phyloP scores from a whole-genome alignment of 2,113 vertebrate species.

The Oncorhynchus tshawytscha region DNA sequence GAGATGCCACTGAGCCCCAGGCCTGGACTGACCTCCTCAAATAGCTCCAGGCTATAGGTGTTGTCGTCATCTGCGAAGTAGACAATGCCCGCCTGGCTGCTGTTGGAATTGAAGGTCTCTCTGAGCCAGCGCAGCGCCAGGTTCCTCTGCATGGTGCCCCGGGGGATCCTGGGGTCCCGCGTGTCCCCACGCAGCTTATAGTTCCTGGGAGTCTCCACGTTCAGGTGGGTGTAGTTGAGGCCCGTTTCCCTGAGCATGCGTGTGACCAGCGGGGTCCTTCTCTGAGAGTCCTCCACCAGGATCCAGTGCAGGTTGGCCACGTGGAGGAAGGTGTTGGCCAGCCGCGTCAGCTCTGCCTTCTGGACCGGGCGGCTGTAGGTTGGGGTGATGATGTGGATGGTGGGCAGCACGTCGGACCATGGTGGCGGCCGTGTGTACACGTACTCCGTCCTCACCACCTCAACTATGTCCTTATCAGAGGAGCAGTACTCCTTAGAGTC shows the following conservation, averaged over 20 bases:
- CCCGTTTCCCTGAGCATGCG: conserved; percentile 89
- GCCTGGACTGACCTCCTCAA: conserved; percentile 87
- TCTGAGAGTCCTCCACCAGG: conserved; percentile 93
- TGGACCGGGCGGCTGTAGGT: conserved; percentile 96
- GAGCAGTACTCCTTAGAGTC: conserved; percentile 97
- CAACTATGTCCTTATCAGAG: conserved; percentile 95
- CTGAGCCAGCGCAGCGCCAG: conserved; percentile 93
- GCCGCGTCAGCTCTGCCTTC: conserved; percentile 93
- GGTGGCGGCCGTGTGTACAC: conserved; percentile 95
- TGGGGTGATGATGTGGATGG: conserved; percentile 95
- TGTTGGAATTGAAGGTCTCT: conserved; percentile 91
- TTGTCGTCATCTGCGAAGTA: conserved; percentile 98
- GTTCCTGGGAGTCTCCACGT: conserved; percentile 96
- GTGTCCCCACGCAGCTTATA: conserved; percentile 94
- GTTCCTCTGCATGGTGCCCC: conserved; percentile 98
- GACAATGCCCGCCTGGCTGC: conserved; percentile 88
- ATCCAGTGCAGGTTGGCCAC: conserved; percentile 98
- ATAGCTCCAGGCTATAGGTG: conserved; percentile 98
- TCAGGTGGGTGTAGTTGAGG: conserved; percentile 98
- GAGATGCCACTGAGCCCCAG: not conserved
- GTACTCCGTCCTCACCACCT: conserved; percentile 98
- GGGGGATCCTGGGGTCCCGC: conserved; percentile 91
- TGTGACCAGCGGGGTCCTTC: conserved; percentile 85
- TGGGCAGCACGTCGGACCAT: conserved; percentile 95
- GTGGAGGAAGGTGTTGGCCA: conserved; percentile 95